phyloP scores from a whole-genome alignment of 2,888 invertebrate species.

The Lasiommata megera region DNA sequence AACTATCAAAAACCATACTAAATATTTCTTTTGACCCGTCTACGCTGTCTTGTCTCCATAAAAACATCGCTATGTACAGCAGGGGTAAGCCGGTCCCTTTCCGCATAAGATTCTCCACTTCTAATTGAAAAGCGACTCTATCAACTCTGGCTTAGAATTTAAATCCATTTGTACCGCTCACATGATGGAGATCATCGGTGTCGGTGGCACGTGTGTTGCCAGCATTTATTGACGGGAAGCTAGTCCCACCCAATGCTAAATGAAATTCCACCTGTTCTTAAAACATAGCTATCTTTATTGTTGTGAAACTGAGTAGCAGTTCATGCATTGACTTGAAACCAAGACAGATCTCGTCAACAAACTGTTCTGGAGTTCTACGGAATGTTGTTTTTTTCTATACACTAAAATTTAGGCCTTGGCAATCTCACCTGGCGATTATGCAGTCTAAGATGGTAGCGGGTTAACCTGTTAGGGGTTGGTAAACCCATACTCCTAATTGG shows the following conservation, averaged over 20 bases:
- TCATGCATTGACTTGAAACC: no score
- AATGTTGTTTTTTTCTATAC: no score
- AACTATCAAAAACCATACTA: no score
- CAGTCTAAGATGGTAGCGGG: no score
- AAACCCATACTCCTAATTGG: no score
- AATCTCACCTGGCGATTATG: no score
- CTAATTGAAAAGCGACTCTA: constrained; percentile 42
- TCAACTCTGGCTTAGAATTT: constrained; percentile 1
- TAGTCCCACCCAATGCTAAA: constrained; percentile 60
- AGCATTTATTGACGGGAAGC: constrained; percentile 71
- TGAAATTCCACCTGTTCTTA: constrained; percentile 71
- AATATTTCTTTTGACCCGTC: constrained; percentile 5
- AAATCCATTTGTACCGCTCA: constrained; percentile 31
- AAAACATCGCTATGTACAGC: constrained; percentile 69
- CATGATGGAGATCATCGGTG: constrained; percentile 63
- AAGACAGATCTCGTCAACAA: no score
- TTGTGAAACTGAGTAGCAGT: no score
- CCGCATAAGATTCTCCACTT: constrained; percentile 50
- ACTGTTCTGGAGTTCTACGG: no score
- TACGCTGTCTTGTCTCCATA: constrained; percentile 47
- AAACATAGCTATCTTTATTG: constrained; percentile 59
- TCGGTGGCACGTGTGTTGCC: constrained; percentile 73
- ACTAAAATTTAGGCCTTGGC: no score
- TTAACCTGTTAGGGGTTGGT: no score
- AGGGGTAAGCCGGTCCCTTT: constrained; percentile 67